Conservation (phyloP, 2,888 invertebrate genomes). For the Drosophila phalerata region DNA sequence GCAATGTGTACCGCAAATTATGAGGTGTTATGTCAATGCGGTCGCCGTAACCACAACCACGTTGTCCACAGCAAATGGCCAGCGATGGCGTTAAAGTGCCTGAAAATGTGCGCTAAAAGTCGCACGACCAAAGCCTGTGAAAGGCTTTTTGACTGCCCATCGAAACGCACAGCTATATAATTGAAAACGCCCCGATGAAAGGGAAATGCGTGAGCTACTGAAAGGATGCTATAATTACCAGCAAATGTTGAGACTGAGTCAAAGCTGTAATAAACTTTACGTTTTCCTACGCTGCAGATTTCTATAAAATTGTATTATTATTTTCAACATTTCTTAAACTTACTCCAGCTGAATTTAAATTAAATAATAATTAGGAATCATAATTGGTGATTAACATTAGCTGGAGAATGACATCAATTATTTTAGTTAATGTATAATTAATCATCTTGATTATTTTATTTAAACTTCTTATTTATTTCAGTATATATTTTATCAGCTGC, state of each 20-base stretch:
- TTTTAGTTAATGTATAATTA: background rate
- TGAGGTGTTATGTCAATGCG: slow-evolving; percentile 80
- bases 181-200: slow-evolving; percentile 67
- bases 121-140: slow-evolving; percentile 75
- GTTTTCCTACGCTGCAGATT: background rate
- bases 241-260: slow-evolving; percentile 3
- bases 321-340: background rate
- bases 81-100: slow-evolving; percentile 68
- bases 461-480: background rate
- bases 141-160: slow-evolving; percentile 57
- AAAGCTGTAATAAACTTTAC: too few species aligned
- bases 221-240: slow-evolving; percentile 27
- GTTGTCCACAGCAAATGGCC: slow-evolving; percentile 8
- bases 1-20: slow-evolving; percentile 75
- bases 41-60: slow-evolving; percentile 40
- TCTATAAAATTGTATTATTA: background rate
- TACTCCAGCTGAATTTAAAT: too few species aligned
- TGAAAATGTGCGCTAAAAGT: slow-evolving; percentile 76
- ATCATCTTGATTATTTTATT: too few species aligned
- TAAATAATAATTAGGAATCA: too few species aligned
- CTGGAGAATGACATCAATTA: background rate
- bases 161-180: slow-evolving; percentile 62
- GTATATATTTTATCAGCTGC: background rate
- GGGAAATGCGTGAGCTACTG: slow-evolving; percentile 59
- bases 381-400: background rate